A percentile compares a stretch with the other conserved stretches of the same genome.
Conservation (phyloP, 2,888 invertebrate genomes). For the Microctonus aethiopoides region DNA sequence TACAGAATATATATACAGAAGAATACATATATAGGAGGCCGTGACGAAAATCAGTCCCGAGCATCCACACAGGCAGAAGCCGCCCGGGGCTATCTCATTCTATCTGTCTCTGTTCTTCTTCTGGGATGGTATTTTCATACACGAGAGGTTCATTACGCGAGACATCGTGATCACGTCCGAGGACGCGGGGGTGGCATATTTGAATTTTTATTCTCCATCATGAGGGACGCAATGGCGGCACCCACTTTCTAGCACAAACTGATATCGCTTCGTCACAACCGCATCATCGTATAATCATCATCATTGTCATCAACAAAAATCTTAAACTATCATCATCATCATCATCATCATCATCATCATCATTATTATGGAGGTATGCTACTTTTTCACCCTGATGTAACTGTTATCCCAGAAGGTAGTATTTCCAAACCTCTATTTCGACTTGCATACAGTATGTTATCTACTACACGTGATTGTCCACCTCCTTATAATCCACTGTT, state of each 20-base stretch:
- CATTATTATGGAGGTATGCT: conserved; percentile 25
- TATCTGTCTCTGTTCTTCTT: not conserved
- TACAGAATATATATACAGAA: too few species aligned
- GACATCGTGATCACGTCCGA: conserved; percentile 55
- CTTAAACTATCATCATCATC: conserved; percentile 36
- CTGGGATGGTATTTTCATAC: conserved; percentile 33
- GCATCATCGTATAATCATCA: conserved; percentile 36
- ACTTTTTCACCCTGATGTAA: conserved; percentile 28
- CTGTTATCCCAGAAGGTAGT: conserved; percentile 1
- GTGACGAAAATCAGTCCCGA: conserved; percentile 38
- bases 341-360: conserved; percentile 36
- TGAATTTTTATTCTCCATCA: not conserved
- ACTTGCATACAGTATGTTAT: not conserved
- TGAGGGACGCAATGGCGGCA: conserved; percentile 50
- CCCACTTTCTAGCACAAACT: conserved; percentile 50
- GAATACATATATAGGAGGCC: conserved; percentile 23
- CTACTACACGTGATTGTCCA: conserved; percentile 17
- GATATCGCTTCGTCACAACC: conserved; percentile 49
- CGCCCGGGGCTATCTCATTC: conserved; percentile 28
- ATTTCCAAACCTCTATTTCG: not conserved
- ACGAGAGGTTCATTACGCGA: conserved; percentile 54
- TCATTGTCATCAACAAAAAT: conserved; percentile 18
- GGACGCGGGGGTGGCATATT: conserved; percentile 51
- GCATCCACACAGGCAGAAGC: conserved; percentile 33
- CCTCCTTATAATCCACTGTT: conserved; percentile 28